Conservation (phyloP, 2,797 vertebrate genomes). For the Atherinosoma microstoma region DNA sequence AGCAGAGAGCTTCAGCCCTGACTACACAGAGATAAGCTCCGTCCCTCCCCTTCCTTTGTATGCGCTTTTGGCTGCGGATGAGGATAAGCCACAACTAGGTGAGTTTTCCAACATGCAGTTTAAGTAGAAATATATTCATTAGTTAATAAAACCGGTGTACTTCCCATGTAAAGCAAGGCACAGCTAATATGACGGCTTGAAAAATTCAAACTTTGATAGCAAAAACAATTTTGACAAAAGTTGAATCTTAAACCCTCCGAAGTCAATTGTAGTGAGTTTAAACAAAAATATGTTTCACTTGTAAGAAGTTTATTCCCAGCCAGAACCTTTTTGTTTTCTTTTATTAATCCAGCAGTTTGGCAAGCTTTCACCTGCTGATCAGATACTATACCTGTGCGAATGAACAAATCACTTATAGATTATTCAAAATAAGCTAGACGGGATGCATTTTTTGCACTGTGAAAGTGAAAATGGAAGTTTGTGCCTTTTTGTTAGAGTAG, state of each 20-base stretch:
- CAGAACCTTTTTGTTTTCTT: not conserved
- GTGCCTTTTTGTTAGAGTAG: not conserved
- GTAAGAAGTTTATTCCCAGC: not conserved
- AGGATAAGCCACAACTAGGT: conserved; percentile 85
- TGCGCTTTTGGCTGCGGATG: conserved; percentile 93
- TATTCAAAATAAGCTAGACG: not conserved
- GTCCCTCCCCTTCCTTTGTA: conserved; percentile 95
- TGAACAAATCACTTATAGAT: not conserved
- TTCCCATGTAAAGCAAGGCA: not conserved
- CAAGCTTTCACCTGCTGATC: conserved; percentile 1
- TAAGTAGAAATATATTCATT: not conserved
- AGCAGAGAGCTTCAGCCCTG: conserved; percentile 82
- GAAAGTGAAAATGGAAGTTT: not conserved
- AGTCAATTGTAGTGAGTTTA: not conserved
- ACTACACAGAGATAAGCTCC: conserved; percentile 96
- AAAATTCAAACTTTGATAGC: not conserved
- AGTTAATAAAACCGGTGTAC: not conserved
- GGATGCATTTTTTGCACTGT: not conserved
- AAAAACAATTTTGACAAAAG: not conserved
- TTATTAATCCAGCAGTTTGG: not conserved
- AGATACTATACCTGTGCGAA: not conserved
- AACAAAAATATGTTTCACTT: not conserved
- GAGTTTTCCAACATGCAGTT: conserved; percentile 56
- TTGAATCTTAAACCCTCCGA: not conserved
- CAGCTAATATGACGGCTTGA: not conserved